Evolutionary conservation across 2,888 invertebrate species (phyloP).

Genomic region (Pyrgus malvae): DNA sequence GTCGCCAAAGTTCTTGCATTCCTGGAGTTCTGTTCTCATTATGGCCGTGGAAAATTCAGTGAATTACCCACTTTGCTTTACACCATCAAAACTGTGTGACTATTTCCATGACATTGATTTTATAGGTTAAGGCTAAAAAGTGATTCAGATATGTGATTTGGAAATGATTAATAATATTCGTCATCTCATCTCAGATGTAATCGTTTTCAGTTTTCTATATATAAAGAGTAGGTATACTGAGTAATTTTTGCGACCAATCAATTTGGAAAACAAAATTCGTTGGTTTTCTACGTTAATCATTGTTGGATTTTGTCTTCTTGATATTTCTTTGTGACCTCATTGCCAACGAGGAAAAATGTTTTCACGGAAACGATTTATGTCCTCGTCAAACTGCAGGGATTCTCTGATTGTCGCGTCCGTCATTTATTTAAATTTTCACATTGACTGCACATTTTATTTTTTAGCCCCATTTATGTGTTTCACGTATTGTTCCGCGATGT

Average conservation of each 20-base stretch:
- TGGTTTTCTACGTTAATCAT: neutral
- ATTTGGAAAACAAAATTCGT: too few relatives aligned
- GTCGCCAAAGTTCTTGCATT: slow-evolving; percentile 59
- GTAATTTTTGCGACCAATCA: too few relatives aligned
- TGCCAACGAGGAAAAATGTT: slow-evolving; percentile 33
- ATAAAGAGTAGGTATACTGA: too few relatives aligned
- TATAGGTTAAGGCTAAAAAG: slow-evolving; percentile 32
- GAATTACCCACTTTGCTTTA: slow-evolving; percentile 41
- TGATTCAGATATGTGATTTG: neutral
- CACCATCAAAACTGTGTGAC: slow-evolving; percentile 9
- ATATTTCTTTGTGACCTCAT: slow-evolving; percentile 33
- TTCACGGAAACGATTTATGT: slow-evolving; percentile 35
- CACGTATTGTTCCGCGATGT: neutral
- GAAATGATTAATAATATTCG: neutral
- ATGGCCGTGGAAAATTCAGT: slow-evolving; percentile 47
- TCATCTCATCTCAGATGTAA: neutral
- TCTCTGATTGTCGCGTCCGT: slow-evolving; percentile 36
- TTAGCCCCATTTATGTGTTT: too few relatives aligned
- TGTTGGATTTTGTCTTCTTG: slow-evolving; percentile 14
- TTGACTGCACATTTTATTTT: too few relatives aligned
- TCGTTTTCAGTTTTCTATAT: neutral
- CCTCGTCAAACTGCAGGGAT: slow-evolving; percentile 35
- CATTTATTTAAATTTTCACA: too few relatives aligned
- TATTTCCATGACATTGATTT: slow-evolving; percentile 17
- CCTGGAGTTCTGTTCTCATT: slow-evolving; percentile 51